A percentile compares a stretch with the other conserved stretches of the same genome.
Conservation (phyloP, 2,113 vertebrate genomes). For the Crocuta crocuta region DNA sequence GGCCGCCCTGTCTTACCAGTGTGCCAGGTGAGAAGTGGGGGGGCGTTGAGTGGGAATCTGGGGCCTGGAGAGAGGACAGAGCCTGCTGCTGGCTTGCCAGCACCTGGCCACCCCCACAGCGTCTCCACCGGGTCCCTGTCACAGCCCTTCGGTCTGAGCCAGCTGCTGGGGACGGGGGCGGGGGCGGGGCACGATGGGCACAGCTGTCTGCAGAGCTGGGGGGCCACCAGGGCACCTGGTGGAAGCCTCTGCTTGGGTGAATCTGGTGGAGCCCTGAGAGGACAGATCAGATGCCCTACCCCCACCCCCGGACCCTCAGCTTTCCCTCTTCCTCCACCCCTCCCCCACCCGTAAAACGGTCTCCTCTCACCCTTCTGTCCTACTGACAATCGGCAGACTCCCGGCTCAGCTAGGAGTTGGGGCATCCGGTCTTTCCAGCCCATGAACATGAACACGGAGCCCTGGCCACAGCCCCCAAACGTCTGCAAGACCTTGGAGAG, state of each 20-base stretch:
- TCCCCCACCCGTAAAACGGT: fast-evolving
- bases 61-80: neutral
- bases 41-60: too few relatives aligned
- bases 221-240: fast-evolving
- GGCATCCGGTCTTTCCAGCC: neutral
- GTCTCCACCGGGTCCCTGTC: neutral
- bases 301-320: fast-evolving
- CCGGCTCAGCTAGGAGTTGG: neutral
- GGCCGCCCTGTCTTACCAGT: neutral
- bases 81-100: neutral
- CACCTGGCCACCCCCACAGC: fast-evolving
- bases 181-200: fast-evolving
- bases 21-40: neutral
- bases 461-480: neutral
- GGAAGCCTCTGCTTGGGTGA: neutral
- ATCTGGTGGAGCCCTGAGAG: fast-evolving
- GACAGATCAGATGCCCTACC: too few relatives aligned
- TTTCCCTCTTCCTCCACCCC: neutral
- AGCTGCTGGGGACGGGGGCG: fast-evolving
- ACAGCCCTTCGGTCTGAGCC: neutral
- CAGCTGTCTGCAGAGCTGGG: neutral
- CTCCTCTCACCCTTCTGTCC: neutral
- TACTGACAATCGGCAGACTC: neutral
- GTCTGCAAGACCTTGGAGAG: too few relatives aligned
- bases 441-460: fast-evolving